phyloP scores from a whole-genome alignment of 2,113 vertebrate genomes.

The Hylia prasina region DNA sequence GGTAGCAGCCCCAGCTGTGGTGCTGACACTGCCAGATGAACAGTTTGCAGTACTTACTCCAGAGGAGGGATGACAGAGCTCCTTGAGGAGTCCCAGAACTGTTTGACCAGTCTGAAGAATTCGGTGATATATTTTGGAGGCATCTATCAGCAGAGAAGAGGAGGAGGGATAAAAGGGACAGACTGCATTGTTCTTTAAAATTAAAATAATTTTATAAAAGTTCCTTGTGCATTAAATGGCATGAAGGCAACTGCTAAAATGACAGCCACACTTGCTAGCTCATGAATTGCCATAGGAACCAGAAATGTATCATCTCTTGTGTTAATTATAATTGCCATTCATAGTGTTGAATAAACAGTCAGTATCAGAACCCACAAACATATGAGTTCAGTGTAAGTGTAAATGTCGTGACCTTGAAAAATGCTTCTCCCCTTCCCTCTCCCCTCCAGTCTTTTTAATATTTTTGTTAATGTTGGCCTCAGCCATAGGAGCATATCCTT shows the following conservation, averaged over 20 bases:
- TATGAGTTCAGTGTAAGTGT: not conserved
- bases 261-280: not conserved
- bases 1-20: not conserved
- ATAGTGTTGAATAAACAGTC: not conserved
- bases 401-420: not conserved
- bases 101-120: not conserved
- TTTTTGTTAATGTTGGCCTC: not conserved
- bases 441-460: not conserved
- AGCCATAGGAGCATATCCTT: not conserved
- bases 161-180: not conserved
- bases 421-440: not conserved
- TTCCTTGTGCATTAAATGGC: not conserved
- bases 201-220: not conserved
- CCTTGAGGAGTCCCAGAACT: not conserved
- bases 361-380: not conserved
- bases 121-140: not conserved
- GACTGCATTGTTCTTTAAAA: not conserved
- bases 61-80: not conserved
- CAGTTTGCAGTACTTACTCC: not conserved
- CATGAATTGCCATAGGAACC: not conserved
- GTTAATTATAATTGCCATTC: not conserved
- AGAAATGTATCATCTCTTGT: not conserved
- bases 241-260: not conserved
- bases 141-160: not conserved
- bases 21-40: not conserved